phyloP scores from a whole-genome alignment of 2,113 vertebrate genomes.

The Dipodomys merriami region DNA sequence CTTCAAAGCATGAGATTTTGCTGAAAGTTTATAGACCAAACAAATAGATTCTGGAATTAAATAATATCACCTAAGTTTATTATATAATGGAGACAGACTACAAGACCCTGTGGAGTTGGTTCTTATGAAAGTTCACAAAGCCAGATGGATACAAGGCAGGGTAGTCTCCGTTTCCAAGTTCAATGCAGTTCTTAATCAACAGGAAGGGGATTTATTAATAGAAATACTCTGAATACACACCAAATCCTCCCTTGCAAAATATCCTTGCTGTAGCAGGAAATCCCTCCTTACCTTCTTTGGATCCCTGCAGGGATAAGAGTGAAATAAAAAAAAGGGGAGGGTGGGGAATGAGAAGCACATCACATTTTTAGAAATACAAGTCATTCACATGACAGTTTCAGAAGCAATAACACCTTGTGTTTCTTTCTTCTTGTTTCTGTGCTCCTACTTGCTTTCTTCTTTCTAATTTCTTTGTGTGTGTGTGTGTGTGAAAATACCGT shows the following conservation, averaged over 20 bases:
- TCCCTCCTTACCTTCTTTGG: neutral
- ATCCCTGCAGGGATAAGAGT: neutral
- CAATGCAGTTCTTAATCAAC: neutral
- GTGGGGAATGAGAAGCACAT: neutral
- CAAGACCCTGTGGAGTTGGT: neutral
- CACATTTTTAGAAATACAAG: neutral
- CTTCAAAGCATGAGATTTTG: neutral
- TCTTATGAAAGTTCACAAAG: neutral
- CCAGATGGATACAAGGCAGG: neutral
- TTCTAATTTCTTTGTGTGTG: neutral
- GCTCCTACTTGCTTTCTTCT: neutral
- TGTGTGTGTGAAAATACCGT: too few species aligned
- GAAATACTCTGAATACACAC: neutral
- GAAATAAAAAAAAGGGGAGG: neutral
- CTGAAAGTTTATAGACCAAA: constrained; percentile 7
- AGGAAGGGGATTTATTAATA: neutral
- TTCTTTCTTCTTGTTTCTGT: neutral
- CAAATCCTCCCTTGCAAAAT: neutral
- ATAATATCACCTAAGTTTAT: neutral
- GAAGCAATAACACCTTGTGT: neutral
- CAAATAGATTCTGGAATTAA: constrained; percentile 23
- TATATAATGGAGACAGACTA: neutral
- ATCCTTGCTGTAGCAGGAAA: neutral
- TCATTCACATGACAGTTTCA: neutral
- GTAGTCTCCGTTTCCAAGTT: neutral